Evolutionary conservation across 2,888 invertebrate species (phyloP), one percentile per base, ranked within the genome.

Genomic region (Tryphoninae sp.): DNA sequence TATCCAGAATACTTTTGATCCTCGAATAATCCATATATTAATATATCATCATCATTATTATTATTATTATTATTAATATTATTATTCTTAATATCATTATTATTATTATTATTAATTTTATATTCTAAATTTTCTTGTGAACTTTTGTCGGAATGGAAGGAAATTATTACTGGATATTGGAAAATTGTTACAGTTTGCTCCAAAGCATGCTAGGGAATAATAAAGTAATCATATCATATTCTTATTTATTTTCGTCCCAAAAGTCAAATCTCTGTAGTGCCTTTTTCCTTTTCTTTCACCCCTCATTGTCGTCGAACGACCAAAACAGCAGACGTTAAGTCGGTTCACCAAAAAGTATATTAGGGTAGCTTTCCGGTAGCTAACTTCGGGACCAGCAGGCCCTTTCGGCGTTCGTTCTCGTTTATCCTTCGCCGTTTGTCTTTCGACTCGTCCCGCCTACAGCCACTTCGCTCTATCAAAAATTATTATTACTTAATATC

Each of bases 401-500:
- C 76, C 51, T 22, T 40, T 23, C 61, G 19, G 33, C 62, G 22
- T 26, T 55, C 23, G 2, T 23, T 2, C 33, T 16, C 55, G 3
- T 55, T 16, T 55, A 49, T 68, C 75, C 58, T 33, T 13, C 59
- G 16, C 19, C 61, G 49, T 79, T 64, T 71, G 62, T 77, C 67
- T 81, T 55, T 45, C 51, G 33, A 23, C 55, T 45, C 51, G 16
- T 68, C 33, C 59, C 81, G 72, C 77, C 68, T 58, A 61, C 73
- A 4, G 19, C 51, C 65, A 80, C 80, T 82, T 53, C 19, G 53
- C 80, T 69, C 62, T 83, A 80, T 83, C 75, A 78, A 77, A 51
- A 59, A 78, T 83, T 72, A 80, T 83, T 83, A 78, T 83, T 83
- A 78, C 74, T 83, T 80, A 78, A 83, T 83, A 77, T 74, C 58